Conservation (phyloP, 2,797 vertebrate genomes). For the Kryptopterus vitreolus region DNA sequence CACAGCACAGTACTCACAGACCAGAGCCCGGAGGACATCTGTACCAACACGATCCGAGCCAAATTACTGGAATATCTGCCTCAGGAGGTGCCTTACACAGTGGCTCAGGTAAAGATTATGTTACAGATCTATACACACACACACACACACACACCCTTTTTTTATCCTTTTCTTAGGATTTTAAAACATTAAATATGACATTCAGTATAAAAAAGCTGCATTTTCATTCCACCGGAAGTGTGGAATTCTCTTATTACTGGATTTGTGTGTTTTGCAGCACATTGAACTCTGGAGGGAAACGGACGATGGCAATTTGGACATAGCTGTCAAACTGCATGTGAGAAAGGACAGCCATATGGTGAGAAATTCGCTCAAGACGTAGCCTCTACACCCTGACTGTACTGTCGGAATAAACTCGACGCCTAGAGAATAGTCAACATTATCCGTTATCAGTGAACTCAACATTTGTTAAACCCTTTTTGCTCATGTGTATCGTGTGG, state of each 20-base stretch:
- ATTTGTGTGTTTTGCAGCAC: conserved; percentile 66
- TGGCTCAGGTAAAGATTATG: conserved; percentile 85
- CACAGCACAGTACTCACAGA: conserved; percentile 90
- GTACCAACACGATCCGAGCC: conserved; percentile 83
- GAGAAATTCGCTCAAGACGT: conserved; percentile 55
- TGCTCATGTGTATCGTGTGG: not conserved
- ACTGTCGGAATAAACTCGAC: not conserved
- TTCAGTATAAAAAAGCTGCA: not conserved
- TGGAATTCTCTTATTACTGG: not conserved
- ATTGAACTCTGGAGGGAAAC: conserved; percentile 84
- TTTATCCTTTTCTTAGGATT: not conserved
- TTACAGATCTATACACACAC: too few species aligned
- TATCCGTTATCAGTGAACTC: not conserved
- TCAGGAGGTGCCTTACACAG: conserved; percentile 86
- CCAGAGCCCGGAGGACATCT: conserved; percentile 87
- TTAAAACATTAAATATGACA: not conserved
- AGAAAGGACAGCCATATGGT: conserved; percentile 86
- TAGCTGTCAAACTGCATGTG: conserved; percentile 82
- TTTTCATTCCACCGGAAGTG: not conserved
- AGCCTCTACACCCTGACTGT: not conserved
- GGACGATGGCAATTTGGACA: conserved; percentile 77
- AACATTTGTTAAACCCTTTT: not conserved
- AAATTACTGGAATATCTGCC: conserved; percentile 89
- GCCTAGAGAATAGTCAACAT: not conserved
- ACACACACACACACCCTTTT: not conserved